Evolutionary conservation across 2,113 vertebrate species (phyloP).

Genomic region (Chlamydotis undulata): DNA sequence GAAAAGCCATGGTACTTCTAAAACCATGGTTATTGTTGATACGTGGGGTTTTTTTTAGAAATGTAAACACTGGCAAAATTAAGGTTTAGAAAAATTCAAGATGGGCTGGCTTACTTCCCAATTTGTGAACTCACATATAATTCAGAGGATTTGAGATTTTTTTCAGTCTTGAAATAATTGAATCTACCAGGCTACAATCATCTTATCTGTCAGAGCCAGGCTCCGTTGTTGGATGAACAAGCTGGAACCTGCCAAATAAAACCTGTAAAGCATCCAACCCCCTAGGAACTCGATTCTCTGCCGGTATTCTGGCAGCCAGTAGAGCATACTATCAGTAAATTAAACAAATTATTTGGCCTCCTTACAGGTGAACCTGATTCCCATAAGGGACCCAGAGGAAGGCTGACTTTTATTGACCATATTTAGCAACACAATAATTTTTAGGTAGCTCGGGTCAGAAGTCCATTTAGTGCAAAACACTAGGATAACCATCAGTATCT

Average conservation of each 20-base stretch:
- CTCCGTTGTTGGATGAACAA: not conserved
- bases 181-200: not conserved
- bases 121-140: not conserved
- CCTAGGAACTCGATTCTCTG: not conserved
- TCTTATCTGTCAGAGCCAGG: not conserved
- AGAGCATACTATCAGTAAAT: not conserved
- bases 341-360: not conserved
- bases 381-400: not conserved
- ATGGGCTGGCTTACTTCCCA: not conserved
- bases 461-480: not conserved
- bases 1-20: not conserved
- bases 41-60: rapidly evolving
- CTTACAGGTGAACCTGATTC: not conserved
- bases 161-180: not conserved
- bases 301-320: not conserved
- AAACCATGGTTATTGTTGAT: not conserved
- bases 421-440: not conserved
- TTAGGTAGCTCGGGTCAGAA: not conserved
- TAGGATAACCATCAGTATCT: not conserved
- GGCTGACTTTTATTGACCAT: not conserved
- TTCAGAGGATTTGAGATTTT: not conserved
- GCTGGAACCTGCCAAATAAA: not conserved
- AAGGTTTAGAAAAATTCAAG: not conserved
- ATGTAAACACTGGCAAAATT: not conserved
- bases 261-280: not conserved